phyloP scores from a whole-genome alignment of 92 coral and sea anemone genomes.

The Umimayanthus kanabou region DNA sequence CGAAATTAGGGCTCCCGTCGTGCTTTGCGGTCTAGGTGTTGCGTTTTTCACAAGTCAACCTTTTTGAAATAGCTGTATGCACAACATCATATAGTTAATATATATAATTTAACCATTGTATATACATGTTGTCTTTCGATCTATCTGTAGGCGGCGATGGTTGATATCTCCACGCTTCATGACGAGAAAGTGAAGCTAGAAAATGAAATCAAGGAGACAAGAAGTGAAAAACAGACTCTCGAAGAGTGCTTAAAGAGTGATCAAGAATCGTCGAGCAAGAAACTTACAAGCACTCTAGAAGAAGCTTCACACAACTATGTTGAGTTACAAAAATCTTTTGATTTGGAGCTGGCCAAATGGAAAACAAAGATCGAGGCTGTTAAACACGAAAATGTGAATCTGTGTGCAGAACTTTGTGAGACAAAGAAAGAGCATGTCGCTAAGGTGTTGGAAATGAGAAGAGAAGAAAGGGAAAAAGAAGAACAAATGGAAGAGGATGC shows the following conservation, averaged over 20 bases:
- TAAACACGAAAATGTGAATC: conserved; percentile 56
- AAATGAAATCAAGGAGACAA: conserved; percentile 41
- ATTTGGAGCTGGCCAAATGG: conserved; percentile 68
- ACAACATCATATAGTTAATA: background rate
- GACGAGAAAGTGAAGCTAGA: conserved; percentile 51
- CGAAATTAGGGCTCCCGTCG: no score
- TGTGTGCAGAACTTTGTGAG: conserved; percentile 70
- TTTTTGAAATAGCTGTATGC: no score
- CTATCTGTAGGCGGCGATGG: conserved; percentile 24
- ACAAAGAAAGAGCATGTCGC: conserved; percentile 67
- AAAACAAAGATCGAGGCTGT: conserved; percentile 68
- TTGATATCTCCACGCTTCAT: conserved; percentile 15
- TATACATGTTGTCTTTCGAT: background rate
- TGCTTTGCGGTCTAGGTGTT: no score
- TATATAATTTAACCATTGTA: background rate
- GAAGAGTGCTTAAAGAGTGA: conserved; percentile 63
- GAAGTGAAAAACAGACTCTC: conserved; percentile 48
- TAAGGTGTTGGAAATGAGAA: conserved; percentile 69
- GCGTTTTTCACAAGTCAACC: no score
- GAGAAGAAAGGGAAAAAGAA: conserved; percentile 58
- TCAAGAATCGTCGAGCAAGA: conserved; percentile 57
- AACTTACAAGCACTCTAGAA: conserved; percentile 63
- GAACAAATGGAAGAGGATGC: conserved; percentile 60
- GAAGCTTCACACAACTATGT: conserved; percentile 64
- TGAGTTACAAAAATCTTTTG: conserved; percentile 61